These are phyloP conservation scores for Poeciliopsis retropinna DNA, from an alignment of 2,113 vertebrate genomes.

Conservation along the genomic window DNA sequence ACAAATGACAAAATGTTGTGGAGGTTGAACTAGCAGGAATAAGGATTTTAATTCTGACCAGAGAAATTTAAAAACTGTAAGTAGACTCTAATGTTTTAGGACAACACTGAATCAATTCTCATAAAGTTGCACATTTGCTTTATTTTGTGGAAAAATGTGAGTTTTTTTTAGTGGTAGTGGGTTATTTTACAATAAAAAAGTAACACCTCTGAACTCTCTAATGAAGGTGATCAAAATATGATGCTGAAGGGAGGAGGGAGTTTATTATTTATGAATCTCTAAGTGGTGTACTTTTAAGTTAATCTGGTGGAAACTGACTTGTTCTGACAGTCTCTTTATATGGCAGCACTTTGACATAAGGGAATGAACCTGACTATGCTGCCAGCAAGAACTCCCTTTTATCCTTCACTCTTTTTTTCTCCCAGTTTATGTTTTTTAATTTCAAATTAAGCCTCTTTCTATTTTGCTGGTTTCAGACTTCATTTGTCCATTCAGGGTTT, in stretches of 20 bases:
- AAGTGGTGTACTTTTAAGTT: conserved; percentile 50
- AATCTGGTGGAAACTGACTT: conserved; percentile 57
- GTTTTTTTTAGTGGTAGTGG: neutral
- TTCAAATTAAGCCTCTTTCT: neutral
- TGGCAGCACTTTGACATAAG: conserved; percentile 53
- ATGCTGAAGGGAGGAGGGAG: conserved; percentile 12
- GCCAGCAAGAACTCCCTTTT: conserved; percentile 30
- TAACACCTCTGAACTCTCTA: conserved; percentile 8
- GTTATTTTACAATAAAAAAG: neutral
- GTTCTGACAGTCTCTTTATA: conserved; percentile 63
- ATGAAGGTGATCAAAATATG: conserved; percentile 29
- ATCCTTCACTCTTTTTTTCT: conserved; percentile 18
- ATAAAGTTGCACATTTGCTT: neutral
- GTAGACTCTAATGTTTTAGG: neutral
- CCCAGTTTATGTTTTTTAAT: neutral
- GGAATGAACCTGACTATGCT: conserved; percentile 43
- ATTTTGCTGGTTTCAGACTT: neutral
- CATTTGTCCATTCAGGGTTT: too few species aligned
- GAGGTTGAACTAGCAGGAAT: too few species aligned
- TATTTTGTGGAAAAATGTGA: neutral
- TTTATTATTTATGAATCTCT: conserved; percentile 49
- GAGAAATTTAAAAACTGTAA: too few species aligned
- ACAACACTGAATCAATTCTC: neutral
- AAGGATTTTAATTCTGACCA: too few species aligned
- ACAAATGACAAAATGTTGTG: too few species aligned